phyloP scores from a whole-genome alignment of 2,888 invertebrate species.

The Hypsopygia costalis region DNA sequence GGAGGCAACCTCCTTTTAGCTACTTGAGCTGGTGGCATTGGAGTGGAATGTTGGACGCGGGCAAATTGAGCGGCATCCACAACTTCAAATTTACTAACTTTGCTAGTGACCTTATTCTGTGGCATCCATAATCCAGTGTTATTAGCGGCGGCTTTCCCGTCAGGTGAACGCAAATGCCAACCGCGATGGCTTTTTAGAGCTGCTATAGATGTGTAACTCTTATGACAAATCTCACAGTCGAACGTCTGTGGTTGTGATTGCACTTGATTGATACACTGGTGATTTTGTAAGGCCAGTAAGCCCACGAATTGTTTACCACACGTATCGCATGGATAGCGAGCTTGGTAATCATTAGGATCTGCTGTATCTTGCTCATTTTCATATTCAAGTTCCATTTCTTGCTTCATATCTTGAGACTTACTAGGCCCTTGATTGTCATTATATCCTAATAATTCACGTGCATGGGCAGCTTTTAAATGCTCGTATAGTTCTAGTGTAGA shows the following conservation, averaged over 20 bases:
- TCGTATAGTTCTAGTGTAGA: constrained; percentile 83
- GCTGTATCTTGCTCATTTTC: constrained; percentile 57
- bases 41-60: constrained; percentile 42
- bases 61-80: constrained; percentile 53
- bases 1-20: constrained; percentile 67
- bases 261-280: constrained; percentile 71
- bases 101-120: constrained; percentile 73
- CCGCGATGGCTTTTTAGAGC: constrained; percentile 85
- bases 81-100: constrained; percentile 74
- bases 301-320: constrained; percentile 80
- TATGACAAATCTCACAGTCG: constrained; percentile 83
- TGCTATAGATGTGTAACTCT: constrained; percentile 83
- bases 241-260: constrained; percentile 64
- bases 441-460: constrained; percentile 72
- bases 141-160: constrained; percentile 75
- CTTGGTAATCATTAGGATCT: constrained; percentile 68
- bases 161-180: constrained; percentile 83
- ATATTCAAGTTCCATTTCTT: constrained; percentile 55
- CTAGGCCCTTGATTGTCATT: constrained; percentile 64
- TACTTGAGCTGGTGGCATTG: constrained; percentile 35
- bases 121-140: constrained; percentile 78
- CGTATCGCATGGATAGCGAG: constrained; percentile 75
- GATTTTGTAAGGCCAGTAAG: constrained; percentile 73
- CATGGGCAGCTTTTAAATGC: constrained; percentile 81
- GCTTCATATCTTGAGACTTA: constrained; percentile 49